phyloP scores from a whole-genome alignment of 1,140 invertebrate genomes.

The Aphelinus atriplicis region DNA sequence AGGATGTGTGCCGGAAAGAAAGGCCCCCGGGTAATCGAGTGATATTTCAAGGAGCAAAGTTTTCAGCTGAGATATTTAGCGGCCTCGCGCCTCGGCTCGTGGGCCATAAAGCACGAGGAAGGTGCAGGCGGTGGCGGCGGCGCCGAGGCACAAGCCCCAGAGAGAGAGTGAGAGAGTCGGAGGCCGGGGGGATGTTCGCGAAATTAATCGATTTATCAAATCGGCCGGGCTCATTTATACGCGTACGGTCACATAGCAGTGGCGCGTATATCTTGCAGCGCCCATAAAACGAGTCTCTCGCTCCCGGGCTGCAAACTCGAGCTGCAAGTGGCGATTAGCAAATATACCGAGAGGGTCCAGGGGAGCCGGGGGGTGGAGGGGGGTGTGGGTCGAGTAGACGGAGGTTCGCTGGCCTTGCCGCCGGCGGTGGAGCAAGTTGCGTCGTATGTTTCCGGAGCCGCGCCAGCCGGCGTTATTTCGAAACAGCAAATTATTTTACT shows the following conservation, averaged over 20 bases:
- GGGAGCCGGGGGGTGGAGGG: too few species aligned
- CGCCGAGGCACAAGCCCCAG: neutral
- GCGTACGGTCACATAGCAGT: conserved; percentile 25
- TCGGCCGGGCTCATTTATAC: conserved; percentile 36
- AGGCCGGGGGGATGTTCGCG: conserved; percentile 33
- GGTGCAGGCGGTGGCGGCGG: neutral
- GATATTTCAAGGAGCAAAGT: conserved; percentile 10
- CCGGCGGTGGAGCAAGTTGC: conserved; percentile 28
- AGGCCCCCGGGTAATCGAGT: neutral
- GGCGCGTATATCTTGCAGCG: conserved; percentile 32
- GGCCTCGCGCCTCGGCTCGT: neutral
- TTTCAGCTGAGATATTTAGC: neutral
- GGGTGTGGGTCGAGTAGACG: too few species aligned
- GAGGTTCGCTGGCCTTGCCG: neutral
- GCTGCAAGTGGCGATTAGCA: conserved; percentile 29
- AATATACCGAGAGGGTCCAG: conserved; percentile 7
- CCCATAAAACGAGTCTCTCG: conserved; percentile 20
- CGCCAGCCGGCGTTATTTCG: conserved; percentile 46
- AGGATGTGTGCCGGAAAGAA: neutral
- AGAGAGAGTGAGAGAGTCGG: neutral
- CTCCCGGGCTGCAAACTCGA: neutral
- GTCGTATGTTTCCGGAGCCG: conserved; percentile 28
- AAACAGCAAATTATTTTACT: conserved; percentile 57
- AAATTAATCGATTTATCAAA: conserved; percentile 43
- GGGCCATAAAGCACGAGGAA: neutral